Evolutionary conservation across 2,888 invertebrate genomes (phyloP), one percentile per base, ranked within the genome.

Genomic region (Eurois occulta): DNA sequence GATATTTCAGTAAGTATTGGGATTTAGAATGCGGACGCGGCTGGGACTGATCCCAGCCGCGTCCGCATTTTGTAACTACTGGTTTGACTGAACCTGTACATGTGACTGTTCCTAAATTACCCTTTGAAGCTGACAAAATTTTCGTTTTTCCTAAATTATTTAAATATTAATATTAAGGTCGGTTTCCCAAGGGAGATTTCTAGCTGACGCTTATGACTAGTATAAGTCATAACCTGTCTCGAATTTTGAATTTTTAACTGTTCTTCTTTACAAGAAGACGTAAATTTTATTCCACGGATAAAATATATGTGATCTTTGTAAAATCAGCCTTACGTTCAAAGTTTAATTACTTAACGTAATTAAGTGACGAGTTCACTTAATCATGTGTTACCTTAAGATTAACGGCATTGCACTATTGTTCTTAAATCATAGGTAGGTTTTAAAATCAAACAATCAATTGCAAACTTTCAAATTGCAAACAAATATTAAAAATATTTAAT

Each of bases 401-500:
- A 28, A 28, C 28, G 2, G n/a, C 16, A 60, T 32, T 60, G 32
- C 60, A 60, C 18, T 32, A 3, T 11, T 7, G 16, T 32, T 43
- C 18, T 46, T 21, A 18, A 24, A 43, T 38, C 48, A 43, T 18
- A 48, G 70, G 70, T 13, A 58, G 84, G 78, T 58, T 52, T 65
- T 24, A 66, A 77, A 83, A 86, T 83, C 6, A 83, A 83, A 83
- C 83, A 82, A 76, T 24, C 0, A 62, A 72, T 64, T 86, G 83
- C 83, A 86, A 86, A 86, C 38, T 75, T 68, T 68, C 48, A 87
- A 85, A 87, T 84, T 81, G 82, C 85, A 80, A 87, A 89, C 85
- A 86, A 86, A 88, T 88, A 88, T 84, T 86, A 85, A 88, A 86
- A 80, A 87, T 84, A 87, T 80, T 85, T 88, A 85, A 86, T 86